Conservation (phyloP, 2,888 invertebrate species). For the Sinopyrophorus schimmeli region DNA sequence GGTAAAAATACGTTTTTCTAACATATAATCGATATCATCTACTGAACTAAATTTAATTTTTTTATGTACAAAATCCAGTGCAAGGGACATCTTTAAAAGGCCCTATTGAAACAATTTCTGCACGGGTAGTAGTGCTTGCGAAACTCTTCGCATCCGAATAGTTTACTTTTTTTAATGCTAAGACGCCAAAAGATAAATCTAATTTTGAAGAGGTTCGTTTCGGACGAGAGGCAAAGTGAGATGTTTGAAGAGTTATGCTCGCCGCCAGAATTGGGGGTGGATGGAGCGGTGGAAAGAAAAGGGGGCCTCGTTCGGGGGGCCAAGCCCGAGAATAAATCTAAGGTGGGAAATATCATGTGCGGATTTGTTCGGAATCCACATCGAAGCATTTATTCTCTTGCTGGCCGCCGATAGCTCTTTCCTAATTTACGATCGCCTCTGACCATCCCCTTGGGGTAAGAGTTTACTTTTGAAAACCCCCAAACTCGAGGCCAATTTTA, state of each 20-base stretch:
- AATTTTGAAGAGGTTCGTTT: slow-evolving; percentile 12
- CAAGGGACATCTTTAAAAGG: too few relatives aligned
- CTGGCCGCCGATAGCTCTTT: slow-evolving; percentile 39
- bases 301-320: slow-evolving; percentile 23
- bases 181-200: slow-evolving; percentile 16
- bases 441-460: slow-evolving; percentile 38
- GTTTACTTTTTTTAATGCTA: too few relatives aligned
- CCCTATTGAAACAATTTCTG: too few relatives aligned
- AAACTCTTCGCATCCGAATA: too few relatives aligned
- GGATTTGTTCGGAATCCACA: slow-evolving; percentile 48
- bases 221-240: slow-evolving; percentile 12
- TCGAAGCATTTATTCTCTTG: slow-evolving; percentile 44
- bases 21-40: too few relatives aligned
- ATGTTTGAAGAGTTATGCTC: slow-evolving; percentile 22
- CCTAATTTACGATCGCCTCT: slow-evolving; percentile 42
- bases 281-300: slow-evolving; percentile 9
- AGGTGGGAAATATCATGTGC: slow-evolving; percentile 49
- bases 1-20: too few relatives aligned
- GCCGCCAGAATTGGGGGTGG: slow-evolving; percentile 9
- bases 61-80: too few relatives aligned
- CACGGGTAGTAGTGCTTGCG: too few relatives aligned
- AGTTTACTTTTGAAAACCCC: slow-evolving; percentile 41
- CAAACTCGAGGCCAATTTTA: slow-evolving; percentile 39
- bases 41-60: too few relatives aligned
- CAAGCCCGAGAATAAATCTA: slow-evolving; percentile 41